Percentiles rank a stretch among this genome's conserved stretches.
Conservation (phyloP, 1,140 invertebrate species). For the Trichomalopsis sarcophagae region DNA sequence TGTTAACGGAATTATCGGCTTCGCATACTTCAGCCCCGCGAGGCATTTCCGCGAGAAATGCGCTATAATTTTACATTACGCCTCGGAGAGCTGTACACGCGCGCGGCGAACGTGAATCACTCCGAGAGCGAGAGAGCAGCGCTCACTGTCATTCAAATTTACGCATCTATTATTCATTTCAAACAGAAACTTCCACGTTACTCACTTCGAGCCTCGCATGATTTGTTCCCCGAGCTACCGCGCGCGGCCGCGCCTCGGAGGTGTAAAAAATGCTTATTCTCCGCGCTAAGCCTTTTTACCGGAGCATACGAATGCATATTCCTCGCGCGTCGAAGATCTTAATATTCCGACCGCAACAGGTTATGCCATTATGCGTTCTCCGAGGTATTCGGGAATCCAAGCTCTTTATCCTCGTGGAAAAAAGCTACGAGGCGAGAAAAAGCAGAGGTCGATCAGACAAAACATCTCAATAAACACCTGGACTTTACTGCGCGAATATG, state of each 20-base stretch:
- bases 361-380: too few species aligned
- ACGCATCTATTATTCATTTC: background rate
- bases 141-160: background rate
- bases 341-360: too few species aligned
- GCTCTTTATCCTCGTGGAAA: too few species aligned
- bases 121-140: background rate
- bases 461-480: slow-evolving; percentile 24
- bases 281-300: background rate
- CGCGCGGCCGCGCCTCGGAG: too few species aligned
- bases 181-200: background rate
- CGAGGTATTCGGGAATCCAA: too few species aligned
- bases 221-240: background rate
- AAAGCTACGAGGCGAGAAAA: background rate
- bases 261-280: background rate
- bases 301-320: background rate
- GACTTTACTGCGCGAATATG: slow-evolving; percentile 38
- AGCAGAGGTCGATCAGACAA: background rate
- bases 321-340: too few species aligned
- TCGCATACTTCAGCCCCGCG: background rate
- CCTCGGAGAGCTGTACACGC: too few species aligned
- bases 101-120: background rate
- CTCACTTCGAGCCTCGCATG: background rate
- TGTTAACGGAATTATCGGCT: slow-evolving; percentile 11
- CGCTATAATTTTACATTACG: background rate
- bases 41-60: background rate